Base-by-base conservation (phyloP, 2,888 invertebrate genomes). In the Perdita meconis region DNA sequence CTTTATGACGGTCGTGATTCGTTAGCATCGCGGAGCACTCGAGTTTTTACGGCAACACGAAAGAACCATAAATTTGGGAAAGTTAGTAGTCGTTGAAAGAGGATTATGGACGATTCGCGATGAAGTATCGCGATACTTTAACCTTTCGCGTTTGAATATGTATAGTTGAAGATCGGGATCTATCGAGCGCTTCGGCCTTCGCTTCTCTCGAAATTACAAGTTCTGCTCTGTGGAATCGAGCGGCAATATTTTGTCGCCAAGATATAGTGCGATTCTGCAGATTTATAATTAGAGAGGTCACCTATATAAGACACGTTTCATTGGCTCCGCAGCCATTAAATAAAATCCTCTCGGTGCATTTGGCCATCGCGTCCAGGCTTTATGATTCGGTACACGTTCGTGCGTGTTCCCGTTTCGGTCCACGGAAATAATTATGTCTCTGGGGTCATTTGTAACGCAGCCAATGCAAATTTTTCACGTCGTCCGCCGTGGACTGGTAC, bases 331-430 rank as follows among this genome's bases (percentile, higher is more conserved):
- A 4, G 36, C 24, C 16, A 12, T 2, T 2, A 34, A 63, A 63
- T 68, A 63, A 68, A 50, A 63, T 34, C 55, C 30, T 12, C 42
- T 55, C 30, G 2, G 19, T 30, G 40, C 24, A 12, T 51, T 61
- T 51, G 19, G 47, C n/a, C 19, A 16, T 30, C n/a, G 12, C 16
- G 30, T 30, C 16, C 13, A 24, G 16, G 26, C 42, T 63, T 63
- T 42, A 68, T 38, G 5, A 13, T 19, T 10, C 13, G 22, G 10
- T 68, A 24, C 26, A 63, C 30, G 19, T 34, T 1, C 4, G 4
- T 36, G 24, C 34, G 51, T 16, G 38, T 10, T 22, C 51, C n/a
- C 22, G n/a, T 61, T 59, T 59, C 50, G 8, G n/a, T 40, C 16
- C 22, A 30, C 6, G 4, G 6, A 12, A 19, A 36, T 55, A 55